Evolutionary conservation across 2,888 invertebrate genomes (phyloP), one percentile per base, ranked within the genome.

Genomic region (Macrophya alboannulata): DNA sequence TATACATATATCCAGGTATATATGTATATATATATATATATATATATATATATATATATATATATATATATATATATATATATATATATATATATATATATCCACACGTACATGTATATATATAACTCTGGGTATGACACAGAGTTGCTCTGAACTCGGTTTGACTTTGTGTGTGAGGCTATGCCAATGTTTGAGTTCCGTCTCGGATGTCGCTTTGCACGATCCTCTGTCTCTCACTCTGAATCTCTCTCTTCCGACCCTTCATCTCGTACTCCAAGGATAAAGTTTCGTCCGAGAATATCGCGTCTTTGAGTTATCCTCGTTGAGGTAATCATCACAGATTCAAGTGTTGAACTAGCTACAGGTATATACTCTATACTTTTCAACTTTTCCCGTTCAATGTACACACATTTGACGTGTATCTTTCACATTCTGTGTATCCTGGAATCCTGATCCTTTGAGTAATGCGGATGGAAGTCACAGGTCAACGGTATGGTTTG

Each of bases 131-230:
- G 86, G 87, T 77, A 85, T 85, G 85, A 86, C 84, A 87, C 82
- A 87, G 85, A 87, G 86, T 87, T 74, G 84, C 74, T 86, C 71
- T 72, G 84, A 79, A 48, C 45, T 82, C 76, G 87, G 90, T 88
- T 91, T 91, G 90, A 90, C 90, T 91, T 90, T 90, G 88, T 87
- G 81, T 81, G 81, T 72, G 85, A 86, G 86, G 87, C 84, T 90
- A 88, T 89, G 87, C 88, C 90, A 90, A 90, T 91, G 91, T 91
- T 91, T 91, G 91, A 91, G 88, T 91, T 91, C 89, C 88, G 90
- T 90, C 90, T 91, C 90, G 90, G 88, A 90, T 91, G 90, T 90
- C 89, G 90, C 90, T 90, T 85, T 86, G 74, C 85, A 76, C 77
- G 85, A 74, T 82, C 74, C 85, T 81, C 74, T n/a, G 74, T 86